Evolutionary conservation across 1,140 invertebrate species (phyloP), one percentile per base, ranked within the genome.

Genomic region (Neotoxoptera formosana): DNA sequence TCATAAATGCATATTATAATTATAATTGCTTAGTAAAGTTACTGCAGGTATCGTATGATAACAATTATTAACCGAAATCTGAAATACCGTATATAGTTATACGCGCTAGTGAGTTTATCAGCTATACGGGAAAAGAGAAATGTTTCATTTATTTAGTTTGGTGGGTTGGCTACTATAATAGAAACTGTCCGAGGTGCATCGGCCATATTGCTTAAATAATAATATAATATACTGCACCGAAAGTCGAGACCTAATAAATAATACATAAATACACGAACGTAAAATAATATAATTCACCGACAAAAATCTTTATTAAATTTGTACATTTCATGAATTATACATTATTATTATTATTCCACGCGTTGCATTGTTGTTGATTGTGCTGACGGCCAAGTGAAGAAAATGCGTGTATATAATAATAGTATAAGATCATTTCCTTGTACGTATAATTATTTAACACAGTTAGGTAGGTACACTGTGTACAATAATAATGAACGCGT

Each of bases 271-370:
- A 84, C 23, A 84, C 83, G 23, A 84, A 84, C 21, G 83, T 45
- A 84, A 84, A 41, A 41, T 41, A 41, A 84, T 41, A 84, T 41
- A 84, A 84, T 84, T 84, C 41, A 25, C 83, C 83, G 83, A 45
- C 83, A 84, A 84, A 84, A 84, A 41, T 25, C 23, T 84, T 25
- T 84, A 84, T 45, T 45, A 30, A 84, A 41, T 84, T 84, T 41
- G 83, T 84, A 84, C 83, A 23, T 84, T 84, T 84, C 83, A 45
- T 84, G 36, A 84, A 84, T 84, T 30, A 84, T 84, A 25, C 60
- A 76, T 76, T 84, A 4, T 41, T 2, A 76, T 76, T 84, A 4
- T 41, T 2, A 41, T 41, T 84, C 11, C 41, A 45, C 30, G 36
- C 60, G 30, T 25, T 45, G 3, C 21, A 84, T 41, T 45, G 36